Evolutionary conservation across 1,140 invertebrate genomes (phyloP), one percentile per base, ranked within the genome.

Genomic region (Nylanderia fulva): DNA sequence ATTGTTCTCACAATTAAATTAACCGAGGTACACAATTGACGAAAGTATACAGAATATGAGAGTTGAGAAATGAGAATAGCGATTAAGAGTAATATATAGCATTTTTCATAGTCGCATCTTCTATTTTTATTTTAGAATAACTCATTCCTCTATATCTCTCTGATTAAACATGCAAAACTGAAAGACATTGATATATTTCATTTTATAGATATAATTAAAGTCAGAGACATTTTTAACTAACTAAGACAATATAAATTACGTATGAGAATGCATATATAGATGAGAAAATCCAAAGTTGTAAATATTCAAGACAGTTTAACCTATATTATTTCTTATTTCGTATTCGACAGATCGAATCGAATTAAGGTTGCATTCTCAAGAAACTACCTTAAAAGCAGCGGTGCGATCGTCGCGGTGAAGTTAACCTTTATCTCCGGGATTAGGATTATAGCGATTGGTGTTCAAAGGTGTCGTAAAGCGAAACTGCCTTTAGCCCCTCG

Each of bases 341-440:
- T 33, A 6, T 48, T 4, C 18, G 29, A 8, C 21, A 58, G 45
- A 27, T 82, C 21, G 54, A 27, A 82, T 85, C 52, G 54, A 87
- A 87, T 90, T 88, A 88, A 84, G 76, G n/a, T 61, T 52, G 60
- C n/a, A 85, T 87, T 89, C 86, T 86, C 85, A 79, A 74, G 76
- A 56, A 86, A 18, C 33, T 11, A n/a, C 11, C 58, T 33, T 42
- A 29, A 76, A 21, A 42, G 21, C 33, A 54, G 33, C 18, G 77
- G 13, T 39, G 42, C 9, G 36, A 36, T 69, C 9, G 42, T 48
- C 68, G 29, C 36, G 77, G 39, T 61, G 42, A 85, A 86, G 74
- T 85, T 88, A n/a, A 68, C 45, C 27, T 85, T 84, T 66, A 63
- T 36, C 48, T 8, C 15, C 6, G 63, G 8, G 18, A 21, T 48